Percentiles rank a stretch among this genome's conserved stretches.
Evolutionary conservation across 2,888 invertebrate genomes (phyloP).

Genomic region (Meliscaeva auricollis): DNA sequence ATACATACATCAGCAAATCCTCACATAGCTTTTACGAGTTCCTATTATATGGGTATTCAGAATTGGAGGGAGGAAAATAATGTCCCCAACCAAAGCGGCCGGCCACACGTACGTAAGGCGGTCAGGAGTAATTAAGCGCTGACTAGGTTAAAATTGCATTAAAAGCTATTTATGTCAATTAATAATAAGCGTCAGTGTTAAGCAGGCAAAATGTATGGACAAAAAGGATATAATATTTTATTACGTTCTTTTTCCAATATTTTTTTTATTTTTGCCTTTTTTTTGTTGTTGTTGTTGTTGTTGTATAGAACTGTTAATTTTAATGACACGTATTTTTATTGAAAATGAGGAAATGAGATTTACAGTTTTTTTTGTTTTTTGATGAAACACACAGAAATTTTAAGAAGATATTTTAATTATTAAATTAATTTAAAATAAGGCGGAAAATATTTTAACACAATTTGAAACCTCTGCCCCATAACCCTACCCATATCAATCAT

Average conservation of each 20-base stretch:
- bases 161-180: slow-evolving; percentile 71
- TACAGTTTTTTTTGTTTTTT: neutral
- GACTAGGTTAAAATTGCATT: slow-evolving; percentile 74
- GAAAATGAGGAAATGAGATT: slow-evolving; percentile 30
- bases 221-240: slow-evolving; percentile 16
- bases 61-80: neutral
- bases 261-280: neutral
- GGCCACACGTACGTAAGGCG: slow-evolving; percentile 50
- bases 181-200: slow-evolving; percentile 67
- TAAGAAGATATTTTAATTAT: slow-evolving; percentile 57
- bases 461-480: neutral
- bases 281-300: slow-evolving; percentile 5
- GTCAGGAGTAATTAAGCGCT: slow-evolving; percentile 66
- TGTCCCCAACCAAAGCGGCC: neutral
- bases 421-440: slow-evolving; percentile 30
- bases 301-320: slow-evolving; percentile 20
- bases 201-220: slow-evolving; percentile 46
- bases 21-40: neutral
- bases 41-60: neutral
- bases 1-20: slow-evolving; percentile 32
- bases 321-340: slow-evolving; percentile 47
- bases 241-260: neutral
- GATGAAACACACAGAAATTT: neutral
- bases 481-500: too few species aligned
- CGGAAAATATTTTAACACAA: neutral